A percentile compares a stretch with the other conserved stretches of the same genome.
Conservation (phyloP, 2,888 invertebrate species). For the Orthosia incerta region DNA sequence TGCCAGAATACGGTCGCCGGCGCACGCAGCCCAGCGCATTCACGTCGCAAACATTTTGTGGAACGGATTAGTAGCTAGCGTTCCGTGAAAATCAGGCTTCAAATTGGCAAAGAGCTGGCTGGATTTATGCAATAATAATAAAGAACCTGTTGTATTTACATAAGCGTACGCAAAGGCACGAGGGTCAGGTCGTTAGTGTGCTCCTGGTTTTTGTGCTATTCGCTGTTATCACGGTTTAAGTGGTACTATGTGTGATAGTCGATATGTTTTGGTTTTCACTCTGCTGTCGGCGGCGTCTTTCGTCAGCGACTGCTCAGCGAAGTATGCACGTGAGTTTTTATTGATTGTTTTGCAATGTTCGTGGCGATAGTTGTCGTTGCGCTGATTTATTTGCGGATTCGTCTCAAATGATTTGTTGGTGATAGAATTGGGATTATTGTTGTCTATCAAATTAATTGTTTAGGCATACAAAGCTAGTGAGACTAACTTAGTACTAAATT, state of each 20-base stretch:
- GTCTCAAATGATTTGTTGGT: neutral
- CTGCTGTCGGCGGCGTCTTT: slow-evolving; percentile 75
- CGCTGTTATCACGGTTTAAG: slow-evolving; percentile 65
- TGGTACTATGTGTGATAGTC: slow-evolving; percentile 80
- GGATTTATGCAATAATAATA: slow-evolving; percentile 88
- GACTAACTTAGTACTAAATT: too few relatives aligned
- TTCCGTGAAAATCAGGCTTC: slow-evolving; percentile 87
- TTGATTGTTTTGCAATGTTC: slow-evolving; percentile 44
- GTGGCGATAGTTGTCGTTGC: slow-evolving; percentile 15
- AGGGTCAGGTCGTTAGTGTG: slow-evolving; percentile 81
- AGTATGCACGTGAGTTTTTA: slow-evolving; percentile 84
- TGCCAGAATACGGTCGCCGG: slow-evolving; percentile 72
- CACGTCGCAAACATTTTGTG: slow-evolving; percentile 76
- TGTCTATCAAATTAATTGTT: neutral
- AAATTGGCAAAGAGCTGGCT: slow-evolving; percentile 84
- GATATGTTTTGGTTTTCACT: slow-evolving; percentile 79
- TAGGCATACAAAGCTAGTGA: neutral
- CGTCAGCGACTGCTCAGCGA: slow-evolving; percentile 77
- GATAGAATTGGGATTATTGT: neutral
- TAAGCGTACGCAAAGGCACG: slow-evolving; percentile 77
- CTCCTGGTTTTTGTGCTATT: slow-evolving; percentile 67
- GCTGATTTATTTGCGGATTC: slow-evolving; percentile 31
- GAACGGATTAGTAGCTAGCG: slow-evolving; percentile 82
- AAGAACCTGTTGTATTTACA: slow-evolving; percentile 87
- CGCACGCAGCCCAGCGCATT: slow-evolving; percentile 70